These are phyloP conservation scores for Tetragnatha versicolor DNA, from an alignment of 1,140 invertebrate genomes.

Conservation along the genomic window DNA sequence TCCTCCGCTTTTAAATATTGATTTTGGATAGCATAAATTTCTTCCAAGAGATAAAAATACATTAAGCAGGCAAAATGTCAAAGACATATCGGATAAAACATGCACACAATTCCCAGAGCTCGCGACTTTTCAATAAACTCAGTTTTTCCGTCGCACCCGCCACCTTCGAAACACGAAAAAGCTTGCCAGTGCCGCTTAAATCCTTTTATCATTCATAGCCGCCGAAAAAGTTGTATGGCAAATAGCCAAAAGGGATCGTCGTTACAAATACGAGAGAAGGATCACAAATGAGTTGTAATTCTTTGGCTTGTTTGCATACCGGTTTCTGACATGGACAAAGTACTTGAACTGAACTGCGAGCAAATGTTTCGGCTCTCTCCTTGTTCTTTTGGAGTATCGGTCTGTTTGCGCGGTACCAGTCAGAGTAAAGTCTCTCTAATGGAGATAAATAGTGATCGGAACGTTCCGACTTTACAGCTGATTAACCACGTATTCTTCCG, in stretches of 20 bases:
- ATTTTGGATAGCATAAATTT: too few relatives aligned
- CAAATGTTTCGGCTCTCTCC: conserved; percentile 40
- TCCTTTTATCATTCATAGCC: conserved; percentile 13
- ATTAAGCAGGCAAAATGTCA: not conserved
- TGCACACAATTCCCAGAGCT: not conserved
- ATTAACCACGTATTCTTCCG: not conserved
- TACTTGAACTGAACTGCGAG: conserved; percentile 33
- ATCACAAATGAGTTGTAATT: conserved; percentile 42
- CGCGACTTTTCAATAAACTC: not conserved
- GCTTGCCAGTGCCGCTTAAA: conserved; percentile 3
- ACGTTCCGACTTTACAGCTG: not conserved
- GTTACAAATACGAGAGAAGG: conserved; percentile 29
- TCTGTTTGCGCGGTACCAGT: conserved; percentile 17
- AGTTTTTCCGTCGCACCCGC: not conserved
- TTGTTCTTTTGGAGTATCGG: conserved; percentile 21
- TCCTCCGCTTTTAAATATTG: too few relatives aligned
- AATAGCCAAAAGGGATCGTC: conserved; percentile 21
- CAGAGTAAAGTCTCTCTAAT: conserved; percentile 22
- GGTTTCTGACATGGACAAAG: conserved; percentile 21
- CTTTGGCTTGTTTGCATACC: conserved; percentile 40
- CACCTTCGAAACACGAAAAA: not conserved
- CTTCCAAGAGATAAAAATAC: not conserved
- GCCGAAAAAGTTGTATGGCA: conserved; percentile 16
- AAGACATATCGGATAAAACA: conserved; percentile 9
- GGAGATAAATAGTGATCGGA: conserved; percentile 21